Conservation (phyloP, 1,140 invertebrate genomes). For the silkworm (Bombyx mori) region ASM3026992v2 NC_085132.1:6154501-6155000, state of each 20-base stretch:
- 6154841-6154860: constrained; percentile 34
- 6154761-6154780: constrained; percentile 12
- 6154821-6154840: constrained; percentile 43
- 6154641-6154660: constrained; percentile 44
- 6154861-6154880: constrained; percentile 47
- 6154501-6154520: constrained; percentile 58
- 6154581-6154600: constrained; percentile 3
- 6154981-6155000: background rate
- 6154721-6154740: constrained; percentile 16
- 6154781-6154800: constrained; percentile 22
- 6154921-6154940: constrained; percentile 57
- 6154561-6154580: constrained; percentile 21
- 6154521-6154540: constrained; percentile 51
- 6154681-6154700: constrained; percentile 53
- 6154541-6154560: constrained; percentile 37
- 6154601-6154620: background rate
- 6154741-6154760: background rate
- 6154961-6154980: background rate
- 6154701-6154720: constrained; percentile 29
- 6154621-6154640: constrained; percentile 5
- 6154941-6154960: constrained; percentile 30
- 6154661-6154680: constrained; percentile 27
- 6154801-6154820: constrained; percentile 28
- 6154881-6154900: constrained; percentile 49
- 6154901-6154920: constrained; percentile 65